Percentiles rank a stretch among this genome's conserved stretches.
Conservation (phyloP, 92 coral and sea anemone genomes). For the Nematostella vectensis region DNA sequence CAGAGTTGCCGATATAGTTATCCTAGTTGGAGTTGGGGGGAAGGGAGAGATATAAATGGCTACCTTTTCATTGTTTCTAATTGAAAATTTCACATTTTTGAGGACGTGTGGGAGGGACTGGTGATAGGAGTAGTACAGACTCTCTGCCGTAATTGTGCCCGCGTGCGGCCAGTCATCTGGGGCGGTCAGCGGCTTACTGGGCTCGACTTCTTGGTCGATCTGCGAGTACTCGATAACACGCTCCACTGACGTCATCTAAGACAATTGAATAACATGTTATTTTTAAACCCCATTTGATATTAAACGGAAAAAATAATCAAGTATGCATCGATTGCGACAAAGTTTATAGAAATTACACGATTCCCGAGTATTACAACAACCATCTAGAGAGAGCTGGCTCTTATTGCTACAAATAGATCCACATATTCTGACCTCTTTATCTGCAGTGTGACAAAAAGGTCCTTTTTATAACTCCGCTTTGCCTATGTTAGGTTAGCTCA, state of each 20-base stretch:
- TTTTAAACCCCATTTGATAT: neutral
- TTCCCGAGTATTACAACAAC: no score
- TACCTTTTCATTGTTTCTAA: conserved; percentile 86
- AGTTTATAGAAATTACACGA: neutral
- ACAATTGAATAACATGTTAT: neutral
- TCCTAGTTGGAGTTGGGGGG: no score
- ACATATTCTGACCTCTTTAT: no score
- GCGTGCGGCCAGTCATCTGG: conserved; percentile 73
- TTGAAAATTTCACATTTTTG: conserved; percentile 56
- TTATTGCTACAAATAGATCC: no score
- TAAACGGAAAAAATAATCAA: neutral
- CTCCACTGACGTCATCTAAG: conserved; percentile 97
- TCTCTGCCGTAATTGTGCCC: conserved; percentile 77
- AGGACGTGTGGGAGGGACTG: conserved; percentile 63
- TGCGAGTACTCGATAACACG: conserved; percentile 82
- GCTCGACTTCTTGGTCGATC: conserved; percentile 64
- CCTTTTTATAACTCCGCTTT: no score
- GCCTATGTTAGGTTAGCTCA: no score
- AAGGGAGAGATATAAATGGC: no score
- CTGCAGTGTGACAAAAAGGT: no score
- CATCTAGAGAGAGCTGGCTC: no score
- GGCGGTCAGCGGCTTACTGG: conserved; percentile 39
- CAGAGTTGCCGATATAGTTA: no score
- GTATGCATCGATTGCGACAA: neutral
- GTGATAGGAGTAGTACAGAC: conserved; percentile 74